phyloP scores from a whole-genome alignment of 1,140 invertebrate genomes.

The Macrotrachela quadricornifera region DNA sequence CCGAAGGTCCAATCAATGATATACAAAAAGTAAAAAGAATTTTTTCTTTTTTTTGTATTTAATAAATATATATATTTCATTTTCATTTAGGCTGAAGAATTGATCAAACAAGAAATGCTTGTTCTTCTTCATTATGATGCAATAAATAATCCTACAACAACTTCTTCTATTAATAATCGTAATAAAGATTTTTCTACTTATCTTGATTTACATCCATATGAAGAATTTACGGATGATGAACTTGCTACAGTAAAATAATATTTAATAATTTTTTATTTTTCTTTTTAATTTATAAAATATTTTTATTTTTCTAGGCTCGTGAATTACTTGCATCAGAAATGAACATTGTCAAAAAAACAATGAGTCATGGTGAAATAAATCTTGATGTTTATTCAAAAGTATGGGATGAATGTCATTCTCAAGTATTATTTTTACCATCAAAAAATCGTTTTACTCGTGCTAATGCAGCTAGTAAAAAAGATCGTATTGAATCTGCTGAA shows the following conservation, averaged over 20 bases:
- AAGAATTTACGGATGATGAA: slow-evolving; percentile 47
- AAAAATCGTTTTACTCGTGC: slow-evolving; percentile 77
- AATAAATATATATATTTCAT: slow-evolving; percentile 38
- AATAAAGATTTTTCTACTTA: slow-evolving; percentile 30
- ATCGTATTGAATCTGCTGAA: slow-evolving; percentile 72
- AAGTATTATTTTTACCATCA: slow-evolving; percentile 63
- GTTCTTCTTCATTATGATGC: slow-evolving; percentile 73
- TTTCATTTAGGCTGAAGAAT: slow-evolving; percentile 60
- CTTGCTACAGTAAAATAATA: slow-evolving; percentile 42
- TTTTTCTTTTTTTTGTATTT: too few relatives aligned
- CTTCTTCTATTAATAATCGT: neutral
- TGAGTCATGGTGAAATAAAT: slow-evolving; percentile 77
- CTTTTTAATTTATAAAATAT: neutral
- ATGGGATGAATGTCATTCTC: slow-evolving; percentile 74
- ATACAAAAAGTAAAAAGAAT: too few relatives aligned
- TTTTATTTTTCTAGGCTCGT: too few relatives aligned
- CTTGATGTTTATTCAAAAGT: slow-evolving; percentile 51
- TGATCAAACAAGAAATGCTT: slow-evolving; percentile 90
- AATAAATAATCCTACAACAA: slow-evolving; percentile 1
- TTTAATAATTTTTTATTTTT: slow-evolving; percentile 15
- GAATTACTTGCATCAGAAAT: slow-evolving; percentile 49
- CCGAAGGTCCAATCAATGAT: too few relatives aligned
- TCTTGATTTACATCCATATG: slow-evolving; percentile 63
- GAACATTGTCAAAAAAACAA: slow-evolving; percentile 66
- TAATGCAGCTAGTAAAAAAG: slow-evolving; percentile 79